Evolutionary conservation across 2,113 vertebrate species (phyloP), one percentile per base, ranked within the genome.

Genomic region (Globicephala melas): DNA sequence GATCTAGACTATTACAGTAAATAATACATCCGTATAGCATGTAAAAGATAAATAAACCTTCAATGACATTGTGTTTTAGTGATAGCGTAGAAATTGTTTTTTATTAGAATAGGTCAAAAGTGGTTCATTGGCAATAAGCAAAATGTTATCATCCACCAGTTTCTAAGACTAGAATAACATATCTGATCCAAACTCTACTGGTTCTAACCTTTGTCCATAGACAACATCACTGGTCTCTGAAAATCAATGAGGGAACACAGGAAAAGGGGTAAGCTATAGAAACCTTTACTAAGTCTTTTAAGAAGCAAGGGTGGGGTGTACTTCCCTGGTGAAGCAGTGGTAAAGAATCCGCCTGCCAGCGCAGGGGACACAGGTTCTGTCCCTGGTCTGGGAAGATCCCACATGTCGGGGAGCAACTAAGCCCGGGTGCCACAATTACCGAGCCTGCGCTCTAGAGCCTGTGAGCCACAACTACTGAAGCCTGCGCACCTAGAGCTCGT

Each of bases 91-190:
- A 89, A 79, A 20, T 89, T 80, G 76, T 21, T 94, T 94, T 50
- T 88, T 53, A 76, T 96, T 62, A 82, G 20, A 85, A n/a, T 41
- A 74, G 63, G 33, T 81, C 36, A 33, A 91, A 96, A 79, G 31
- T 77, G 63, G 11, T 58, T 93, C 15, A 73, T 63, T 81, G 47
- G 17, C 55, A 81, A 6, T 26, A 93, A 94, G 74, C 67, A 76
- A 89, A 97, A 77, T 68, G 41, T 93, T 96, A 81, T 89, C 20
- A 47, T 38, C 31, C 76, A 20, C 58, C 14, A 20, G 23, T 94
- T 92, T 95, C 68, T 89, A 25, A 89, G 70, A 50, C 31, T 53
- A 60, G 63, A 65, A 44, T 71, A 60, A 50, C 8, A 5, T 41
- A 15, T 3, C 8, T 62, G 26, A 70, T 65, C 11, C 33, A 81